Evolutionary conservation across 2,797 vertebrate species (phyloP), one percentile per base, ranked within the genome.

Genomic region (Leptoclinus maculatus): DNA sequence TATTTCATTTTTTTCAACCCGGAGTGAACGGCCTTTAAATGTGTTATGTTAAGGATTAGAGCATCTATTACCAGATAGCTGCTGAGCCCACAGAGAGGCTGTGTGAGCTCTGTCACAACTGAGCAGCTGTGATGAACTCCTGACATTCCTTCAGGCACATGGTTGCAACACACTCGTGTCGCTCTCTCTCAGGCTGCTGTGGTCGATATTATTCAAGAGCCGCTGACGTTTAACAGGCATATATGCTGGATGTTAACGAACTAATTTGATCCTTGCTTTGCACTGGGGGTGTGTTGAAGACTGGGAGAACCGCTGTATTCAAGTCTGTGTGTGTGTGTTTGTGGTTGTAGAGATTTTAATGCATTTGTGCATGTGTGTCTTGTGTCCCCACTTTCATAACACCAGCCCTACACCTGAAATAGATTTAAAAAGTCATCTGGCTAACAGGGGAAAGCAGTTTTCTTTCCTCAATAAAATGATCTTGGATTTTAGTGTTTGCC

Each of bases 401-500:
- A 56, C 51, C 51, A 63, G 57, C 19, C 5, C 65, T 32, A n/a
- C 74, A 9, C 77, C 36, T 82, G 68, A 89, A 92, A 90, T 76
- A 82, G 82, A 80, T 89, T 90, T 83, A 87, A 90, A 92, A 89
- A 89, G 85, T 90, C 87, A 86, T 92, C 72, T 86, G 83, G 87
- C 91, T 88, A 85, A 92, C 75, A 67, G 84, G 83, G 90, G 85
- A 86, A 88, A 84, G 71, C 76, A 29, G 80, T 91, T 92, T 93
- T 90, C 85, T 86, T 88, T 87, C 80, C 84, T 80, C 91, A 83
- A 88, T 94, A 94, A 94, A 94, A 92, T 91, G 43, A 93, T 94
- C 91, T 91, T 82, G 87, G 88, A 91, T 92, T 95, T 94, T 90
- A 94, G 80, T 94, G 93, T 95, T 94, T 93, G 89, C 82, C 81